Percentiles rank a stretch among this genome's conserved stretches.
These are phyloP conservation scores for Tipula vernalis DNA, from an alignment of 2,888 invertebrate genomes.

Conservation along the genomic window DNA sequence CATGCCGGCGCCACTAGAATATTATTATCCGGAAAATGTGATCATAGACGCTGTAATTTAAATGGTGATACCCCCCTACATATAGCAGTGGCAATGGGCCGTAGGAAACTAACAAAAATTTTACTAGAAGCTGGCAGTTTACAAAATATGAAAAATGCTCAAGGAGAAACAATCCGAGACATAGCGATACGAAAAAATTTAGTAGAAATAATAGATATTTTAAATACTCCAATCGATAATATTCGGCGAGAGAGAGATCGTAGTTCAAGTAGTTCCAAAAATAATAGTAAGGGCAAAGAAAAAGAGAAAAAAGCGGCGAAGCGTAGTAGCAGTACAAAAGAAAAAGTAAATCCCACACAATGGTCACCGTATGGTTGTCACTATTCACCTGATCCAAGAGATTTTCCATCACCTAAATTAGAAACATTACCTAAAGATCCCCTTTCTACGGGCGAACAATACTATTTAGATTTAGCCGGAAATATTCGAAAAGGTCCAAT, in stretches of 20 bases:
- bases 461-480: slow-evolving; percentile 87
- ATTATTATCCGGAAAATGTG: slow-evolving; percentile 78
- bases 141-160: slow-evolving; percentile 40
- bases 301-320: slow-evolving; percentile 41
- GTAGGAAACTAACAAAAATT: slow-evolving; percentile 80
- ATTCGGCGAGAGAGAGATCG: slow-evolving; percentile 25
- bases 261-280: slow-evolving; percentile 19
- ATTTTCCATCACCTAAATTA: slow-evolving; percentile 73
- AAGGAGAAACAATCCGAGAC: slow-evolving; percentile 72
- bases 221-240: slow-evolving; percentile 42
- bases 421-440: slow-evolving; percentile 80
- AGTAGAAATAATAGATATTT: slow-evolving; percentile 68
- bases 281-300: slow-evolving; percentile 29
- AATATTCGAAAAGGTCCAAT: slow-evolving; percentile 91
- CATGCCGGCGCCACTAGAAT: slow-evolving; percentile 93
- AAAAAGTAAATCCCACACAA: slow-evolving; percentile 39
- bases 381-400: slow-evolving; percentile 74
- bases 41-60: slow-evolving; percentile 82
- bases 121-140: slow-evolving; percentile 78
- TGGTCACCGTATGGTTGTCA: slow-evolving; percentile 92
- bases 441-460: slow-evolving; percentile 77
- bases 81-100: slow-evolving; percentile 87
- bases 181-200: slow-evolving; percentile 81
- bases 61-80: slow-evolving; percentile 93
- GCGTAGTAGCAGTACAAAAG: slow-evolving; percentile 32